These are phyloP conservation scores for Corythaixoides concolor DNA, from an alignment of 2,113 vertebrate genomes.

Conservation along the genomic window DNA sequence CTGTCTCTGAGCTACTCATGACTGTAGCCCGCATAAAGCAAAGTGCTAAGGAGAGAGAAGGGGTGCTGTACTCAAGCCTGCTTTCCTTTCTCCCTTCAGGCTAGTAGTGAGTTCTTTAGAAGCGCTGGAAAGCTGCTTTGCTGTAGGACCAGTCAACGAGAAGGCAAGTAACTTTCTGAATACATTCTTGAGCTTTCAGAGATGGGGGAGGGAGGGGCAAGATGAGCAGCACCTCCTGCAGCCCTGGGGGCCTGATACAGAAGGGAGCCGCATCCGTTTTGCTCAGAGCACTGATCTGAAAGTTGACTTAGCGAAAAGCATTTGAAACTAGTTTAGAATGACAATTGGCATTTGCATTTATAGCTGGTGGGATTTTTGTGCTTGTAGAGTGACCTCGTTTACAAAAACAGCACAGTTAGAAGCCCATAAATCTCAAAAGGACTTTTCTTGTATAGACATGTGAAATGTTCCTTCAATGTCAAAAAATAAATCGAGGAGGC, in stretches of 20 bases:
- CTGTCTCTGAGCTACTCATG: conserved; percentile 70
- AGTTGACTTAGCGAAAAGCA: conserved; percentile 55
- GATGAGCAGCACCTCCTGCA: conserved; percentile 54
- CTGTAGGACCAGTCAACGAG: conserved; percentile 90
- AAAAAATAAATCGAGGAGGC: background rate
- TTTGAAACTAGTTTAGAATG: conserved; percentile 50
- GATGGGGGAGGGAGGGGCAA: conserved; percentile 32
- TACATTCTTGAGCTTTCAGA: conserved; percentile 62
- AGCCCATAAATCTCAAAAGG: conserved; percentile 19
- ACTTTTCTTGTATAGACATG: background rate
- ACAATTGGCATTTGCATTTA: conserved; percentile 44
- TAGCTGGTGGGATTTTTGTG: background rate
- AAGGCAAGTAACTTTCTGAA: conserved; percentile 85
- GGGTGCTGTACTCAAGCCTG: conserved; percentile 71
- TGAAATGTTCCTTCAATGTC: background rate
- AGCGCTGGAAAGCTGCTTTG: conserved; percentile 98
- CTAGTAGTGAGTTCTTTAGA: conserved; percentile 97
- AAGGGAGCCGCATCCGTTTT: conserved; percentile 29
- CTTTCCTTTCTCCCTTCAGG: conserved; percentile 81
- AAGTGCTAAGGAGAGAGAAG: conserved; percentile 59
- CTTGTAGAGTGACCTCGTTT: conserved; percentile 55
- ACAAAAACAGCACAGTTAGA: conserved; percentile 13
- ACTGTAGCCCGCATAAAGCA: conserved; percentile 59
- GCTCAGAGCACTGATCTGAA: conserved; percentile 19
- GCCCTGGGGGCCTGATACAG: conserved; percentile 27